Percentiles rank a stretch among this genome's conserved stretches.
Conservation (phyloP, 2,113 vertebrate genomes). For the Rhegmatorhina hoffmannsi region DNA sequence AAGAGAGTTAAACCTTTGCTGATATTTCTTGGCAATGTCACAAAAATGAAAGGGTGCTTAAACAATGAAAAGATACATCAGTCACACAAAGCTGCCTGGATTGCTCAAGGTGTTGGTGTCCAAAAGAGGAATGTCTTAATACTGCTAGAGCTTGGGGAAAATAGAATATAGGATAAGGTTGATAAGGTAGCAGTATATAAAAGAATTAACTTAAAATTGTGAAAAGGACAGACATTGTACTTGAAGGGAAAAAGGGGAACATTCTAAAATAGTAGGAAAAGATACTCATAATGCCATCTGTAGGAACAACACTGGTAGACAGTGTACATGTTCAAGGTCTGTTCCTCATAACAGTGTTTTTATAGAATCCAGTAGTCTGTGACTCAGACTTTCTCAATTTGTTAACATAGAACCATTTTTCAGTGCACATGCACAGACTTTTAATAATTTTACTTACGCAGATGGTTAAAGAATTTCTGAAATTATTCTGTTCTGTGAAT, state of each 20-base stretch:
- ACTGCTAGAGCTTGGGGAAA: background rate
- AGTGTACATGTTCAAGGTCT: background rate
- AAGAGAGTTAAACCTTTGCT: background rate
- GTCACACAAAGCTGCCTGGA: background rate
- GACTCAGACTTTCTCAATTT: background rate
- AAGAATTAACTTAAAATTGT: background rate
- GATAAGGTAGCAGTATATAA: background rate
- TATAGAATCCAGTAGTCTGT: background rate
- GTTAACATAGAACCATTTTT: background rate
- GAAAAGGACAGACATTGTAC: background rate
- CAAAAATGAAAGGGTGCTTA: background rate
- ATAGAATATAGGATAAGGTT: background rate
- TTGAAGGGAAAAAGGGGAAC: background rate
- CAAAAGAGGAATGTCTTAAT: background rate
- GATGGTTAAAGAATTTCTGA: background rate
- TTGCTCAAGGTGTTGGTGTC: background rate
- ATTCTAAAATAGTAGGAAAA: background rate
- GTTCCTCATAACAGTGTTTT: background rate
- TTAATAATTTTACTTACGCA: rapidly evolving
- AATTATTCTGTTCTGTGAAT: background rate
- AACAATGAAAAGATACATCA: background rate
- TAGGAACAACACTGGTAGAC: background rate
- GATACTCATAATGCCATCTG: background rate
- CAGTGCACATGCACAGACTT: background rate
- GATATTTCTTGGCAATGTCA: background rate